phyloP scores from a whole-genome alignment of 1,140 invertebrate genomes.

The Bursaphelenchus mucronatus region DNA sequence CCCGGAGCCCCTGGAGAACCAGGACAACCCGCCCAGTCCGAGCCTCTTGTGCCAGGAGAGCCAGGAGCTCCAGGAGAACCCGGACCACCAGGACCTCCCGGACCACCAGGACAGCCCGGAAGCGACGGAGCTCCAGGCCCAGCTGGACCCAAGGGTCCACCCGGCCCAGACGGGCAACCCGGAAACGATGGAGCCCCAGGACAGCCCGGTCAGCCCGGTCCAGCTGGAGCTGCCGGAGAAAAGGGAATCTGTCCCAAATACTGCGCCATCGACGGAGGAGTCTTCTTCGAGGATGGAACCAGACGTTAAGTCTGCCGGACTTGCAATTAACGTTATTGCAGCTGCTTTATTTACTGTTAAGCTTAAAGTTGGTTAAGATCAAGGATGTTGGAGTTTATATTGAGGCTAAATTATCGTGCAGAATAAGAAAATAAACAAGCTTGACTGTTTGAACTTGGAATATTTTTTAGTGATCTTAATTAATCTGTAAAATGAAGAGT shows the following conservation, averaged over 20 bases:
- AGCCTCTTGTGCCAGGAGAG: slow-evolving; percentile 57
- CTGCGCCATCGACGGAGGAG: slow-evolving; percentile 46
- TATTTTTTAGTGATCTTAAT: too few species aligned
- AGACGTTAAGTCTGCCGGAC: neutral
- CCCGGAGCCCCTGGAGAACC: slow-evolving; percentile 54
- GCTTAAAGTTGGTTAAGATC: too few species aligned
- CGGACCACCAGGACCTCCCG: slow-evolving; percentile 10
- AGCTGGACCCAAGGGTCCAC: neutral
- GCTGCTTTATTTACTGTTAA: too few species aligned
- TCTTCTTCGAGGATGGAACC: slow-evolving; percentile 48
- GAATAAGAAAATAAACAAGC: too few species aligned
- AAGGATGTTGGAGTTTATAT: too few species aligned
- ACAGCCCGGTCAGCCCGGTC: slow-evolving; percentile 31
- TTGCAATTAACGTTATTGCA: too few species aligned
- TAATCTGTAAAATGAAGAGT: too few species aligned
- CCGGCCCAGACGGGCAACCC: slow-evolving; percentile 27
- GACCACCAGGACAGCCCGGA: slow-evolving; percentile 13
- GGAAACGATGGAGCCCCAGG: slow-evolving; percentile 44
- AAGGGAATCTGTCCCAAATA: slow-evolving; percentile 48
- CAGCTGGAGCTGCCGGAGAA: slow-evolving; percentile 36
- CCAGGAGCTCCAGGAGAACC: slow-evolving; percentile 55
- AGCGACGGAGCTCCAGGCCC: slow-evolving; percentile 19
- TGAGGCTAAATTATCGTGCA: too few species aligned
- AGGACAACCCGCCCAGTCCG: slow-evolving; percentile 52
- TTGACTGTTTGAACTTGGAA: too few species aligned